phyloP scores from a whole-genome alignment of 2,888 invertebrate genomes.

The Magallana nippona region DNA sequence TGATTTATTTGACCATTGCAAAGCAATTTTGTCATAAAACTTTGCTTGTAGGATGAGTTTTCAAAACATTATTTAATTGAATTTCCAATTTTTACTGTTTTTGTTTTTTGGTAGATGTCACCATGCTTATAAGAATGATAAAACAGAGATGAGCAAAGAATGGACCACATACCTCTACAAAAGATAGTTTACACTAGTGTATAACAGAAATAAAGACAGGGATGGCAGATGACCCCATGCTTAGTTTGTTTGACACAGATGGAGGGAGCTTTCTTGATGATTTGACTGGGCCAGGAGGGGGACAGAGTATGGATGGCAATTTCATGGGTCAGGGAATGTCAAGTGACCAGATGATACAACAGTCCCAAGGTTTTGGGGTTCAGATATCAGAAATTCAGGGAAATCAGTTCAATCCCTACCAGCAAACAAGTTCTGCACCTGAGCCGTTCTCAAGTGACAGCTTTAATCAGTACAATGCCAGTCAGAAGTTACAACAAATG shows the following conservation, averaged over 20 bases:
- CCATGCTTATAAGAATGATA: not conserved
- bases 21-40: no score
- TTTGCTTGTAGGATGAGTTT: no score
- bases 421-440: constrained; percentile 40
- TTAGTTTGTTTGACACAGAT: constrained; percentile 72
- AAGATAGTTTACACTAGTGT: constrained; percentile 14
- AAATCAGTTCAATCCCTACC: constrained; percentile 47
- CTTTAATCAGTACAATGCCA: constrained; percentile 42
- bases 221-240: constrained; percentile 73
- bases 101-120: not conserved
- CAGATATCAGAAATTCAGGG: constrained; percentile 45
- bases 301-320: constrained; percentile 36
- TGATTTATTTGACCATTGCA: no score
- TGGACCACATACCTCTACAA: not conserved
- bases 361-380: constrained; percentile 37
- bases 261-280: constrained; percentile 72
- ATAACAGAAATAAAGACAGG: constrained; percentile 14
- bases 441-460: constrained; percentile 39
- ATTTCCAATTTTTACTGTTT: no score
- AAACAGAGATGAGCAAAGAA: not conserved
- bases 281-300: constrained; percentile 57
- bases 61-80: not conserved
- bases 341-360: constrained; percentile 39
- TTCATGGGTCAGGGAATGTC: constrained; percentile 47
- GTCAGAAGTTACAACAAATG: constrained; percentile 45